phyloP scores from a whole-genome alignment of 2,113 vertebrate species.

The Kryptolebias marmoratus region DNA sequence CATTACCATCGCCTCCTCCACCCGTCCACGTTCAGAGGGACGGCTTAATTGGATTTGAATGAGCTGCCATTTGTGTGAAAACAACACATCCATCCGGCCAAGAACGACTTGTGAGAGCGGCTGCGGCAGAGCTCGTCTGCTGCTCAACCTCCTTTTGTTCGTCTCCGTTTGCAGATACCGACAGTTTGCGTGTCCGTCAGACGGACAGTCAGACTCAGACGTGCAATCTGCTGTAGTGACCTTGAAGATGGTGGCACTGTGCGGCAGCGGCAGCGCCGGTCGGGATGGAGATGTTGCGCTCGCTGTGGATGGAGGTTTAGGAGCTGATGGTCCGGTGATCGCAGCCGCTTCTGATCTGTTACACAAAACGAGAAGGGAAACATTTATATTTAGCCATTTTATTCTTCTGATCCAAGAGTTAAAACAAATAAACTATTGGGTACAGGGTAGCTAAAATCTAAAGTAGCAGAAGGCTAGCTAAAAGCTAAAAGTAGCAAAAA shows the following conservation, averaged over 20 bases:
- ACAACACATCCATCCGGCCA: slow-evolving; percentile 42
- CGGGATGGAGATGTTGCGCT: slow-evolving; percentile 59
- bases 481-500: too few relatives aligned
- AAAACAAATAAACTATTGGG: neutral
- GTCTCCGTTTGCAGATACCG: neutral
- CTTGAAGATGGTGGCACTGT: slow-evolving; percentile 76
- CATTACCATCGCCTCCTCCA: slow-evolving; percentile 43
- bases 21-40: slow-evolving; percentile 28
- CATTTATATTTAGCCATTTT: slow-evolving; percentile 12
- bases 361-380: slow-evolving; percentile 4
- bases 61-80: slow-evolving; percentile 61
- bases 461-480: neutral
- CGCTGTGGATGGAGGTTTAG: slow-evolving; percentile 53
- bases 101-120: slow-evolving; percentile 27
- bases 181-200: neutral
- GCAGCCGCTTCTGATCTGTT: slow-evolving; percentile 73
- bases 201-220: neutral
- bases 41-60: slow-evolving; percentile 70
- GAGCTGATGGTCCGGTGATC: slow-evolving; percentile 53
- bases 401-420: neutral
- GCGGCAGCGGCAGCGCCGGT: slow-evolving; percentile 58
- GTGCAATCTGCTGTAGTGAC: slow-evolving; percentile 46
- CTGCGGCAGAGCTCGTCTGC: slow-evolving; percentile 1
- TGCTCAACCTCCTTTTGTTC: neutral
- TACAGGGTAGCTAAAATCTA: neutral